Conservation (phyloP, 2,797 vertebrate genomes). For the Lepidocolaptes lacrymiger region DNA sequence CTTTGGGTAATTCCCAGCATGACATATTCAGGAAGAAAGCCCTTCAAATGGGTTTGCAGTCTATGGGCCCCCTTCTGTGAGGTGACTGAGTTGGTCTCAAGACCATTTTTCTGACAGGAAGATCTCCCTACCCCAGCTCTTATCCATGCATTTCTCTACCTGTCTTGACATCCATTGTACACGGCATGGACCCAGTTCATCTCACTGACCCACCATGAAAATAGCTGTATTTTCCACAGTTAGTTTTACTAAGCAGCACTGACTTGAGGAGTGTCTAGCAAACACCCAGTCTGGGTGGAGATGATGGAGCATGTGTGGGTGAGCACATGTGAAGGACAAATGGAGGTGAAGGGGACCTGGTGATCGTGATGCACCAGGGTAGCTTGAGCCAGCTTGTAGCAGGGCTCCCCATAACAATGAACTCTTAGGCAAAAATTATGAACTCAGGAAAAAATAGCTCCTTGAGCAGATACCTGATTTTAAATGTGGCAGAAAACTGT, state of each 20-base stretch:
- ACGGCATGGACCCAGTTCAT: rapidly evolving
- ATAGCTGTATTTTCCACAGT: background rate
- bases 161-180: background rate
- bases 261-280: background rate
- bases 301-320: background rate
- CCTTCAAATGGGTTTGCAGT: background rate
- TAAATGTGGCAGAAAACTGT: background rate
- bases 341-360: background rate
- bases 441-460: background rate
- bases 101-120: background rate
- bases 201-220: background rate
- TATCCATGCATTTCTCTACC: background rate
- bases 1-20: background rate
- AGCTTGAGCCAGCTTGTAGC: background rate
- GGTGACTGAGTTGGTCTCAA: background rate
- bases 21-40: background rate
- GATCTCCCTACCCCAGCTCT: background rate
- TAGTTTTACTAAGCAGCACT: background rate
- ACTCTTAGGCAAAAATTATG: background rate
- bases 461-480: background rate
- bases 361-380: rapidly evolving
- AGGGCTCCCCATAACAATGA: background rate
- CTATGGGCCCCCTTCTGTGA: background rate
- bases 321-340: background rate
- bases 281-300: background rate